Percentiles rank a stretch among this genome's conserved stretches.
Evolutionary conservation across 2,113 vertebrate species (phyloP).

Genomic region (Nipponia nippon): DNA sequence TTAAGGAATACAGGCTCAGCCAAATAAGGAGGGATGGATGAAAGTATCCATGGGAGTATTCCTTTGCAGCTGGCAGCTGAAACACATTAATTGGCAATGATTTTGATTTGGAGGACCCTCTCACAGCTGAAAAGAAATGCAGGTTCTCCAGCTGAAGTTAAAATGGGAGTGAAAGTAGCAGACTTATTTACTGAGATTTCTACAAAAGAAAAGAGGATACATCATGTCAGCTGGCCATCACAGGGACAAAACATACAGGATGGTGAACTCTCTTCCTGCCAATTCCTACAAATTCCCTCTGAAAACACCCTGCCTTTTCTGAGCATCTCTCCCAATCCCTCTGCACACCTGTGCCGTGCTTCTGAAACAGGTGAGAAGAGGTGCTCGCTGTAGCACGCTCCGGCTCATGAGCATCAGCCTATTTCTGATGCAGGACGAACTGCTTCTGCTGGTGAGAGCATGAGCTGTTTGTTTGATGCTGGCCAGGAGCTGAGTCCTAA

Average conservation of each 20-base stretch:
- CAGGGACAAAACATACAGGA: neutral
- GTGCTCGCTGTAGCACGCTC: fast-evolving
- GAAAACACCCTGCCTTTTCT: neutral
- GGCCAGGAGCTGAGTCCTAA: neutral
- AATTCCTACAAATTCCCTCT: fast-evolving
- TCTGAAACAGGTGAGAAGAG: neutral
- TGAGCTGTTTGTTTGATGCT: neutral
- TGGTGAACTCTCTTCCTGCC: neutral
- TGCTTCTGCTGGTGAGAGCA: neutral
- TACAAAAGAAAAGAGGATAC: too few relatives aligned
- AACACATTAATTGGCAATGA: neutral
- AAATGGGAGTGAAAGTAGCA: neutral
- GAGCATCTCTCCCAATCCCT: neutral
- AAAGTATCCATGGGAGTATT: neutral
- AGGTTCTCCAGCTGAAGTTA: neutral
- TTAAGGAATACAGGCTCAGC: neutral
- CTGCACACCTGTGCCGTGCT: neutral
- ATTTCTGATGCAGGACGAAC: neutral
- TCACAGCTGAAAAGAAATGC: neutral
- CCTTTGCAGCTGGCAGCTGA: neutral
- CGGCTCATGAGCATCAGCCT: fast-evolving
- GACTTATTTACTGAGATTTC: neutral
- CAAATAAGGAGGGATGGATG: neutral
- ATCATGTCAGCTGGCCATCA: fast-evolving
- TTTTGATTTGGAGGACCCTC: neutral